Evolutionary conservation across 2,888 invertebrate genomes (phyloP), one percentile per base, ranked within the genome.

Genomic region (Eupithecia abbreviata): DNA sequence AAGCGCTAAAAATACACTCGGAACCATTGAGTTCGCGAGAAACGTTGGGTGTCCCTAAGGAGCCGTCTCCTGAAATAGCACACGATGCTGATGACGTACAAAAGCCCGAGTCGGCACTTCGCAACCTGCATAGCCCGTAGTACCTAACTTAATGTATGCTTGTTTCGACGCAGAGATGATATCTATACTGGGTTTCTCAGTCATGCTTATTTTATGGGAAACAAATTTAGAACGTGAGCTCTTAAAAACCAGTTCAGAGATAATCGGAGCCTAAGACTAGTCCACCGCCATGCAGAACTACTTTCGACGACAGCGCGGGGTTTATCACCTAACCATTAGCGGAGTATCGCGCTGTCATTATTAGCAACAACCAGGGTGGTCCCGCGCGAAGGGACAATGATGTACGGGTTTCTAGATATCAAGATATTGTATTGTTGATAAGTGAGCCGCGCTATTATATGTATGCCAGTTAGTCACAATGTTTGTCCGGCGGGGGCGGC

Each of bases 41-140:
- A 62, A 18, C 62, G 58, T 58, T 10, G 18, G 18, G 62, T 18
- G 51, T 71, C 74, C 72, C 67, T 67, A 41, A 72, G 68, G 58
- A 68, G 72, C 4, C 71, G 42, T 18, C 72, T 47, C 43, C 75
- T n/a, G 62, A 69, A 75, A 72, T 69, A 75, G 47, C 69, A 72
- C 68, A 49, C 72, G 49, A 62, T 62, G 15, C 67, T 67, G 41
- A 47, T 43, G 49, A 45, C 2, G 55, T 18, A 18, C 55, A n/a
- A n/a, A 55, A 55, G 9, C n/a, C n/a, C 42, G 7, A 42, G 30
- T 15, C 47, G 47, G 2, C 42, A 42, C 41, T 49, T 47, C 41
- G 18, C 18, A 70, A 18, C 41, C 58, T 58, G 15, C 49, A 10
- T 30, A 1, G 1, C 30, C 30, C 1, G 30, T 30, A 30, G 30